Conservation (phyloP, 2,888 invertebrate genomes). For the Stenodera caucasica region DNA sequence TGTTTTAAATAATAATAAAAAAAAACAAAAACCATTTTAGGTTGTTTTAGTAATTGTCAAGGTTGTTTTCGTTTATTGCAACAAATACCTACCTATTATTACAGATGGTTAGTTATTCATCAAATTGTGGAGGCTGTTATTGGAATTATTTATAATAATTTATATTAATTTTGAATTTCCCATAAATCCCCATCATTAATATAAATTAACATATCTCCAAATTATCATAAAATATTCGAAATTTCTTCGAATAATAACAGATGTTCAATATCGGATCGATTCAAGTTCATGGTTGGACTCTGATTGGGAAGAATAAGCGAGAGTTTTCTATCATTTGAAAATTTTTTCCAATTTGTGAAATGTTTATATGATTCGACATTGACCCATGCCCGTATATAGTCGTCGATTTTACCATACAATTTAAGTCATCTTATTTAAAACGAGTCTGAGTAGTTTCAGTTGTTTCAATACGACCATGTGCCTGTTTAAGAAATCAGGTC, state of each 20-base stretch:
- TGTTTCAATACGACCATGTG: neutral
- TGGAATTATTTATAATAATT: neutral
- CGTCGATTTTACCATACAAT: slow-evolving; percentile 30
- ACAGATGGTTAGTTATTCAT: slow-evolving; percentile 17
- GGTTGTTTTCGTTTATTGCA: neutral
- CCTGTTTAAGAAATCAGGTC: slow-evolving; percentile 18
- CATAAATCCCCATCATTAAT: neutral
- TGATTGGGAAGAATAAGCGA: neutral
- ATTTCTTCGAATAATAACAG: slow-evolving; percentile 10
- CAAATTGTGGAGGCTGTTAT: neutral
- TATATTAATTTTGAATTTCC: slow-evolving; percentile 16
- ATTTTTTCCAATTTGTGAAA: neutral
- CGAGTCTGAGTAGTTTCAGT: neutral
- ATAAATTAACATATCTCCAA: neutral
- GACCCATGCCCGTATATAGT: slow-evolving; percentile 45
- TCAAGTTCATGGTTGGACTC: slow-evolving; percentile 22
- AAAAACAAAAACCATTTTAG: neutral
- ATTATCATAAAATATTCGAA: neutral
- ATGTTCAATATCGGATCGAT: neutral
- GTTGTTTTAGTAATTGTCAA: slow-evolving; percentile 6
- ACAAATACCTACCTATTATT: slow-evolving; percentile 8
- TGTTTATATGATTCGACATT: slow-evolving; percentile 33
- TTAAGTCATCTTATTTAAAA: slow-evolving; percentile 1
- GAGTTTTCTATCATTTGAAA: no score
- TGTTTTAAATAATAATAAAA: neutral